Conservation (phyloP, 2,113 vertebrate genomes). For the Spheniscus mendiculus region DNA sequence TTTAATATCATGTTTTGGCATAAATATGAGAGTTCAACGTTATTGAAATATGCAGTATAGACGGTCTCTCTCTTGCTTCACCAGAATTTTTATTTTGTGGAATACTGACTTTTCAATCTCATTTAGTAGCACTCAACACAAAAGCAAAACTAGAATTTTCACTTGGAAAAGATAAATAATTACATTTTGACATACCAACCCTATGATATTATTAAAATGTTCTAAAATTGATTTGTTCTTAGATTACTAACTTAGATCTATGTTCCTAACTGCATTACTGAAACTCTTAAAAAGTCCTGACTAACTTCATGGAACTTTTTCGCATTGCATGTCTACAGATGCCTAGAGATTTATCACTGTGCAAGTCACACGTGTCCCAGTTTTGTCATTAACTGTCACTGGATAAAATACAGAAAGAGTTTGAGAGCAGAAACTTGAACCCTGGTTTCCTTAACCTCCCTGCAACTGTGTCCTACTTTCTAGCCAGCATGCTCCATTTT, state of each 20-base stretch:
- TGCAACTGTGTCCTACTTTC: background rate
- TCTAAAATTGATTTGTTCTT: background rate
- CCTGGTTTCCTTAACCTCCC: background rate
- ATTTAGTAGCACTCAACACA: background rate
- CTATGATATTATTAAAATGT: background rate
- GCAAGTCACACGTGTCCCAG: fast-evolving
- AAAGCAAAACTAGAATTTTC: background rate
- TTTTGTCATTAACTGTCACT: background rate
- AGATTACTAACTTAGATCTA: background rate
- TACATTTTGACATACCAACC: background rate
- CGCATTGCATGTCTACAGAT: background rate
- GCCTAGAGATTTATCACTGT: background rate
- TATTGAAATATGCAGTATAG: background rate
- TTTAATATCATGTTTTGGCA: background rate
- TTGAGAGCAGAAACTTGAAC: background rate
- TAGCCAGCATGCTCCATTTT: background rate
- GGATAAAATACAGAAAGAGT: background rate
- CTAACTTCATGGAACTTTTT: background rate
- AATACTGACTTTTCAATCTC: background rate
- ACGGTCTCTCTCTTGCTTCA: background rate
- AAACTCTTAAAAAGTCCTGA: background rate
- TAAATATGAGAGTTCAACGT: background rate
- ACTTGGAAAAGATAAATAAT: background rate
- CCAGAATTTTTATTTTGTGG: background rate
- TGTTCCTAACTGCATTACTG: background rate